These are phyloP conservation scores for Micrastur ruficollis DNA, from an alignment of 2,797 vertebrate genomes.

Conservation along the genomic window DNA sequence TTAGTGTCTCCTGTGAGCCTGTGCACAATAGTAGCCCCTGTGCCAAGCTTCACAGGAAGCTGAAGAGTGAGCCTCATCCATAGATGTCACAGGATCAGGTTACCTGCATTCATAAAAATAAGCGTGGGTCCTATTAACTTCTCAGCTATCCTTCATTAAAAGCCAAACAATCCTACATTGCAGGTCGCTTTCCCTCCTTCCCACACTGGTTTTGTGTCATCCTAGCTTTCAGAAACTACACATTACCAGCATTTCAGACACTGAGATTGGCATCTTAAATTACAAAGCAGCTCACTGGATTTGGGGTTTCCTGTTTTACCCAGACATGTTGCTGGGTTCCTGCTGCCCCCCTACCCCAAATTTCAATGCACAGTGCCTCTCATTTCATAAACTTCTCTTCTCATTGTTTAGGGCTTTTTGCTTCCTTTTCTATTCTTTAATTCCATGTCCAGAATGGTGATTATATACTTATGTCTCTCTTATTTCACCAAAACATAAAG, in stretches of 20 bases:
- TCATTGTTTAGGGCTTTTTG: background rate
- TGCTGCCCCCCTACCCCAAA: background rate
- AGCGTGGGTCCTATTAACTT: background rate
- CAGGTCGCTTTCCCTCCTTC: conserved; percentile 15
- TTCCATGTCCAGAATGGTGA: background rate
- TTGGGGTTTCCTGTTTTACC: background rate
- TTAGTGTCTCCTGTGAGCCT: background rate
- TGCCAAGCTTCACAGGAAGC: conserved; percentile 12
- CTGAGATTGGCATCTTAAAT: background rate
- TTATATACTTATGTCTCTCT: background rate
- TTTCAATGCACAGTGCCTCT: background rate
- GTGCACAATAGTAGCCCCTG: background rate
- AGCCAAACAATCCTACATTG: background rate
- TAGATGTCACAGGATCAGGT: conserved; percentile 9
- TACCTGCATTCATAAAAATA: conserved; percentile 3
- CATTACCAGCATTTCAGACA: background rate
- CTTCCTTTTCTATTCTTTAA: background rate
- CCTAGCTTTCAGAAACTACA: background rate
- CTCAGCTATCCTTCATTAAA: background rate
- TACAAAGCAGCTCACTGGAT: background rate
- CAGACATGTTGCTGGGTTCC: background rate
- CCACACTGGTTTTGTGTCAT: conserved; percentile 16
- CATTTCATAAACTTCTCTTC: background rate
- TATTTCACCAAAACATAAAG: background rate
- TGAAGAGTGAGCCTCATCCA: background rate